phyloP scores from a whole-genome alignment of 2,888 invertebrate species.

The Diaphora mendica region DNA sequence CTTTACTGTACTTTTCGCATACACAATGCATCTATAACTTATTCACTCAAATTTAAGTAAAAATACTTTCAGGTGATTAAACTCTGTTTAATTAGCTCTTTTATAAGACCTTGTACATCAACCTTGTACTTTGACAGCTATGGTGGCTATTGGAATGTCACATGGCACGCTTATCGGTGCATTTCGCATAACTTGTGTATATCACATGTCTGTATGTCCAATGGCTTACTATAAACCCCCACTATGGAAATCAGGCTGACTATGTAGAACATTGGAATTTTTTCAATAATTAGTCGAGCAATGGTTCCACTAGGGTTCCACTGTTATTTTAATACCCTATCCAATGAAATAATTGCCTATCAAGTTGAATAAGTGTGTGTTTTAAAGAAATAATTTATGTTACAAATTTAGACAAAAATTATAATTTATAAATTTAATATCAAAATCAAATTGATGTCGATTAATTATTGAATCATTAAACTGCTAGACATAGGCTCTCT shows the following conservation, averaged over 20 bases:
- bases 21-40: neutral
- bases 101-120: slow-evolving; percentile 17
- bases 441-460: too few species aligned
- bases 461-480: too few species aligned
- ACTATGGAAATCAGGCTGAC: slow-evolving; percentile 11
- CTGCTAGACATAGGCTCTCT: too few species aligned
- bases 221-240: neutral
- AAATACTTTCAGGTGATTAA: slow-evolving; percentile 18
- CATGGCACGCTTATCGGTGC: slow-evolving; percentile 19
- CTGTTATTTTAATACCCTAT: neutral
- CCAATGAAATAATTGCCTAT: neutral
- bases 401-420: too few species aligned
- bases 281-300: neutral
- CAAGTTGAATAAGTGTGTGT: neutral
- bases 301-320: neutral
- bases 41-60: neutral
- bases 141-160: slow-evolving; percentile 33
- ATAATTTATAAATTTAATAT: too few species aligned
- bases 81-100: slow-evolving; percentile 9
- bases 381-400: too few species aligned
- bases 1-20: neutral
- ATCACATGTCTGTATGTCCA: slow-evolving; percentile 10
- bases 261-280: neutral
- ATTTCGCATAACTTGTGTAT: slow-evolving; percentile 16
- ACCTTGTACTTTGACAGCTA: slow-evolving; percentile 24